Percentiles rank a stretch among this genome's conserved stretches.
These are phyloP conservation scores for Bombyx mori DNA, from an alignment of 1,140 invertebrate species.

Conservation along the genomic window ASM3026992v2 NC_085121.1:380001-380500, in stretches of 20 bases:
- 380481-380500: conserved; percentile 76
- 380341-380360: neutral
- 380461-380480: conserved; percentile 88
- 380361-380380: conserved; percentile 10
- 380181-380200: too few relatives aligned
- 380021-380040: conserved; percentile 25
- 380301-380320: conserved; percentile 13
- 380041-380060: conserved; percentile 4
- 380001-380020: conserved; percentile 38
- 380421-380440: conserved; percentile 91
- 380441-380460: conserved; percentile 89
- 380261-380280: too few relatives aligned
- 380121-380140: too few relatives aligned
- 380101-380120: neutral
- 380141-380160: too few relatives aligned
- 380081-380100: neutral
- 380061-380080: conserved; percentile 1
- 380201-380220: too few relatives aligned
- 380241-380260: too few relatives aligned
- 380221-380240: too few relatives aligned
- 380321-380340: conserved; percentile 3
- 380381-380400: conserved; percentile 72
- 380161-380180: too few relatives aligned
- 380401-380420: conserved; percentile 85
- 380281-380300: neutral